Conservation (phyloP, 2,113 vertebrate genomes). For the Dasyprocta punctata region DNA sequence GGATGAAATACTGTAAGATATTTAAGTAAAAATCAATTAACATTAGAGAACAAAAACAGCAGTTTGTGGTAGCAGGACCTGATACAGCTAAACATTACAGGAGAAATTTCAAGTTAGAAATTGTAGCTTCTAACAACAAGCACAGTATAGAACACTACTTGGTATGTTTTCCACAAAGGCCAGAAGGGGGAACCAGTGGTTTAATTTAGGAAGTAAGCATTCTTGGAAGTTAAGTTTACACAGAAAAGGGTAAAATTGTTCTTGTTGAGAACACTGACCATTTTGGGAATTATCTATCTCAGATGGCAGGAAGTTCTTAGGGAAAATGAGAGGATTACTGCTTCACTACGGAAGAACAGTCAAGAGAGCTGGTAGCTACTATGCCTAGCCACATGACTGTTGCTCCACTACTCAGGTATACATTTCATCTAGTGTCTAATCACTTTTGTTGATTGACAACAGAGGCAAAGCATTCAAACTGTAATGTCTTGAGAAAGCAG, state of each 20-base stretch:
- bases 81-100: background rate
- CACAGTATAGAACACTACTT: background rate
- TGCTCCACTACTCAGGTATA: background rate
- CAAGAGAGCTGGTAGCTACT: background rate
- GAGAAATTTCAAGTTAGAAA: slow-evolving; percentile 27
- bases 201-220: background rate
- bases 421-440: background rate
- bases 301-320: background rate
- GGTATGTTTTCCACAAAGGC: slow-evolving; percentile 46
- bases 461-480: background rate
- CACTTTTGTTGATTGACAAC: background rate
- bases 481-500: background rate
- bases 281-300: background rate
- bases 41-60: background rate
- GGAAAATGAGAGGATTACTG: background rate
- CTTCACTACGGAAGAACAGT: background rate
- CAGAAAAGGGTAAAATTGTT: background rate
- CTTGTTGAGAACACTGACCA: background rate
- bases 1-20: background rate
- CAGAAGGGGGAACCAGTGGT: slow-evolving; percentile 35
- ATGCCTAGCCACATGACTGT: background rate
- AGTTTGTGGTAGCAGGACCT: background rate
- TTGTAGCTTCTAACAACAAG: slow-evolving; percentile 1
- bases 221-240: background rate
- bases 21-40: slow-evolving; percentile 28